Evolutionary conservation across 2,888 invertebrate genomes (phyloP).

Genomic region (Eupithecia centaureata): DNA sequence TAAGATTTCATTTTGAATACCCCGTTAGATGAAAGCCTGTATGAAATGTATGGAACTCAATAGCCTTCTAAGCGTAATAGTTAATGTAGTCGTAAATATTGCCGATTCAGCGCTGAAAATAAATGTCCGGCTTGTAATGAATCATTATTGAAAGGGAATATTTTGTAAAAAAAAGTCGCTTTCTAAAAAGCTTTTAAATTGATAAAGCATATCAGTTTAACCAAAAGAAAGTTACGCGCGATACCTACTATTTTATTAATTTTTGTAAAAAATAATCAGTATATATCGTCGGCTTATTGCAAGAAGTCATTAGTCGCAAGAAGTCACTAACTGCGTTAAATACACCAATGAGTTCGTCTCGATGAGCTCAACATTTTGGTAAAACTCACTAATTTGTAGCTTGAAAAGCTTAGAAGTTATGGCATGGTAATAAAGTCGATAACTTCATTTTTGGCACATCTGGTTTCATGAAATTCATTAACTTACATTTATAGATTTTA

Average conservation of each 20-base stretch:
- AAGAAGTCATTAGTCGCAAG: too few relatives aligned
- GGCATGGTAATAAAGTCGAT: too few relatives aligned
- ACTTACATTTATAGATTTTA: too few relatives aligned
- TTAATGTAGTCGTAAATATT: slow-evolving; percentile 22
- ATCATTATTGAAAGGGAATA: not conserved
- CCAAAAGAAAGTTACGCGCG: not conserved
- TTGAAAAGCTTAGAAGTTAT: too few relatives aligned
- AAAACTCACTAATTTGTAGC: too few relatives aligned
- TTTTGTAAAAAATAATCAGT: not conserved
- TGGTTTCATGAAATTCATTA: too few relatives aligned
- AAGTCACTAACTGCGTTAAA: too few relatives aligned
- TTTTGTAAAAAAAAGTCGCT: slow-evolving; percentile 2
- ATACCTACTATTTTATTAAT: not conserved
- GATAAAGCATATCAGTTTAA: not conserved
- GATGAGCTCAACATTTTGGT: too few relatives aligned
- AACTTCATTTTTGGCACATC: too few relatives aligned
- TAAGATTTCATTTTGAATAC: slow-evolving; percentile 53
- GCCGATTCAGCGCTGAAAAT: slow-evolving; percentile 12
- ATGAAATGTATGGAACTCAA: slow-evolving; percentile 18
- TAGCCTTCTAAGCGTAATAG: slow-evolving; percentile 12
- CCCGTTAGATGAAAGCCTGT: slow-evolving; percentile 30
- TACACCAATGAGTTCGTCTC: too few relatives aligned
- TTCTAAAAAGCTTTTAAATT: slow-evolving; percentile 5
- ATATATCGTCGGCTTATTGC: too few relatives aligned
- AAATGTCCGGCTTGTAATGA: slow-evolving; percentile 8